These are phyloP conservation scores for Anarhynchus alexandrinus DNA, from an alignment of 2,113 vertebrate species.

Conservation along the genomic window DNA sequence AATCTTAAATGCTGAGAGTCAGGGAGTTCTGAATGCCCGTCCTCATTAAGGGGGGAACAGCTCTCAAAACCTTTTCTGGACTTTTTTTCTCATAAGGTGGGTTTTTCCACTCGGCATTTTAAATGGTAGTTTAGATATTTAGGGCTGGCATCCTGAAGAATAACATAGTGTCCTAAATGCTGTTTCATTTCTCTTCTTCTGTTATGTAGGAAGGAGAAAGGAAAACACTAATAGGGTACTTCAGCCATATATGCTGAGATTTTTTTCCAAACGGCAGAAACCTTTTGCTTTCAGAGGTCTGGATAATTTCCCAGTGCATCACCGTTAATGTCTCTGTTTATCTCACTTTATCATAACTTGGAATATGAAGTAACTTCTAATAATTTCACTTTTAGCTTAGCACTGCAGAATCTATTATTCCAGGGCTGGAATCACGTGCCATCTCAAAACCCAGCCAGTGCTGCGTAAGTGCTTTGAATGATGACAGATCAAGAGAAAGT, in stretches of 20 bases:
- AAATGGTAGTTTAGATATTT: background rate
- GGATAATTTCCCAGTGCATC: slow-evolving; percentile 25
- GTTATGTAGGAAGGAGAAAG: background rate
- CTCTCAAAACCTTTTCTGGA: background rate
- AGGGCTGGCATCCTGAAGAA: background rate
- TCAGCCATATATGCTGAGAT: background rate
- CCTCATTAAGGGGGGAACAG: background rate
- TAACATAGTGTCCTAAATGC: background rate
- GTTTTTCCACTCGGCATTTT: background rate
- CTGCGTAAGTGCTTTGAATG: slow-evolving; percentile 49
- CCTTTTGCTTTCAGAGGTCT: background rate
- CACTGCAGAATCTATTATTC: slow-evolving; percentile 60
- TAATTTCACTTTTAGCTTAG: slow-evolving; percentile 66
- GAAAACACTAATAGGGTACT: background rate
- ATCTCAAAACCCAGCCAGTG: slow-evolving; percentile 1
- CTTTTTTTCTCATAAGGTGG: background rate
- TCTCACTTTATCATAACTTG: slow-evolving; percentile 54
- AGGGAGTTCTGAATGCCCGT: background rate
- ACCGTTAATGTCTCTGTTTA: slow-evolving; percentile 46
- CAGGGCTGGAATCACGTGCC: slow-evolving; percentile 4
- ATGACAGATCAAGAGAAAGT: slow-evolving; percentile 65
- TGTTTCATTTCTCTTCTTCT: background rate
- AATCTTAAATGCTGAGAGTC: background rate
- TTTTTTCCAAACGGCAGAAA: slow-evolving; percentile 34
- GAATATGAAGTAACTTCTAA: slow-evolving; percentile 61